These are phyloP conservation scores for Serinus canaria DNA, from an alignment of 2,113 vertebrate genomes.

Conservation along the genomic window DNA sequence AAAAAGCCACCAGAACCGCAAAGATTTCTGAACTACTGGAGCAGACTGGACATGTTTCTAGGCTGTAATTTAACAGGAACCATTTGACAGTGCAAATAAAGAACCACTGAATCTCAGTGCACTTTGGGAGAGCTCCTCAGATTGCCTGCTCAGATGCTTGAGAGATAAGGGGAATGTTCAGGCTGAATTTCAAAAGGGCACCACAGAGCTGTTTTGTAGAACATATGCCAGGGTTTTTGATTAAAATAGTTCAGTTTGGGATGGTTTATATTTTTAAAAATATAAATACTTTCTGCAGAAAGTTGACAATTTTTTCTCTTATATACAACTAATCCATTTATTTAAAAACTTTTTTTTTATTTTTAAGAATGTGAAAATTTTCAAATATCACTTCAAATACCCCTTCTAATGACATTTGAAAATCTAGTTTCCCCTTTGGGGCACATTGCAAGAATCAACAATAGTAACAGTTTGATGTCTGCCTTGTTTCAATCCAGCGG, in stretches of 20 bases:
- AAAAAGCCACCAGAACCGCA: not conserved
- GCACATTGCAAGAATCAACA: not conserved
- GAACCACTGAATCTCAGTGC: rapidly evolving
- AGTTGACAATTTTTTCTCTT: not conserved
- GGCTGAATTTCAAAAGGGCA: not conserved
- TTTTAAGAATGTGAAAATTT: not conserved
- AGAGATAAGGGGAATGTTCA: not conserved
- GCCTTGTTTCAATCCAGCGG: not conserved
- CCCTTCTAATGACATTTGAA: constrained; percentile 21
- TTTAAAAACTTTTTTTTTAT: not conserved
- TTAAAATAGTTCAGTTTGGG: not conserved
- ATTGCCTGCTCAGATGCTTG: not conserved
- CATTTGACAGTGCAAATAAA: not conserved
- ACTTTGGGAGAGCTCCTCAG: rapidly evolving
- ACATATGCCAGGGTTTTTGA: not conserved
- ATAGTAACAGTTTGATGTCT: constrained; percentile 62
- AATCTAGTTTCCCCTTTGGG: constrained; percentile 13
- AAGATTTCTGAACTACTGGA: not conserved
- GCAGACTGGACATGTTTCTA: not conserved
- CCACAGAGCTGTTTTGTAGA: not conserved
- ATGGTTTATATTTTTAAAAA: not conserved
- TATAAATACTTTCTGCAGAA: not conserved
- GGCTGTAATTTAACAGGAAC: not conserved
- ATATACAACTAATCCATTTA: not conserved
- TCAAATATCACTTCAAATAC: not conserved